Evolutionary conservation across 2,113 vertebrate species (phyloP).

Genomic region (Serilophus lunatus): DNA sequence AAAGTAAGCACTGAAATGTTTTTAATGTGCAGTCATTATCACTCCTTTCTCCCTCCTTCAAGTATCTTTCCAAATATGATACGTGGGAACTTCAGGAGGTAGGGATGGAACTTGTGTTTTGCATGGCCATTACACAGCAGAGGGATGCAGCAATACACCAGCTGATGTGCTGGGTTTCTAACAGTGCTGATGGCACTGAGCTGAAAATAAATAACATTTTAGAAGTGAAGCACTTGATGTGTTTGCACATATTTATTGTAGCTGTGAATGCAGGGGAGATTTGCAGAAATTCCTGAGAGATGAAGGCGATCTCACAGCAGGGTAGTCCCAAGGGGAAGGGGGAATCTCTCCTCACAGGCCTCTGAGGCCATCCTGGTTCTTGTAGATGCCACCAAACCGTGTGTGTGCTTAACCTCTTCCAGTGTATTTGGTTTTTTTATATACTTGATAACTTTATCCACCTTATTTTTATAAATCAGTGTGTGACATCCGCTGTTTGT

Average conservation of each 20-base stretch:
- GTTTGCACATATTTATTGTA: neutral
- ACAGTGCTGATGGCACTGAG: neutral
- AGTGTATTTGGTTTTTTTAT: neutral
- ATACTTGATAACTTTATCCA: neutral
- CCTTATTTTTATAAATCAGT: neutral
- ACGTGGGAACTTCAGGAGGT: neutral
- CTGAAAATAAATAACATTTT: neutral
- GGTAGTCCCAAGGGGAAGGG: neutral
- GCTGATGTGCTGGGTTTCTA: neutral
- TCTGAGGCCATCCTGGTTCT: neutral
- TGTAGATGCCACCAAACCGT: neutral
- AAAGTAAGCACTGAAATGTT: conserved; percentile 6
- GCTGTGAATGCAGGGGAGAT: neutral
- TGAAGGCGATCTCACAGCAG: neutral
- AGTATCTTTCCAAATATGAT: neutral
- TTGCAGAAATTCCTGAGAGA: neutral
- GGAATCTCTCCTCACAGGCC: neutral
- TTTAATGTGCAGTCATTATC: neutral
- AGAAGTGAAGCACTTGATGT: neutral
- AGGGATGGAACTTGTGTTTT: neutral
- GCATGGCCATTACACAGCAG: neutral
- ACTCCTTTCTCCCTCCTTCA: neutral
- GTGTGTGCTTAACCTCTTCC: neutral
- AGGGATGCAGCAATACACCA: neutral
- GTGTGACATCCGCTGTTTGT: neutral